These are phyloP conservation scores for Channa striata DNA, from an alignment of 2,797 vertebrate genomes.

Conservation along the genomic window DNA sequence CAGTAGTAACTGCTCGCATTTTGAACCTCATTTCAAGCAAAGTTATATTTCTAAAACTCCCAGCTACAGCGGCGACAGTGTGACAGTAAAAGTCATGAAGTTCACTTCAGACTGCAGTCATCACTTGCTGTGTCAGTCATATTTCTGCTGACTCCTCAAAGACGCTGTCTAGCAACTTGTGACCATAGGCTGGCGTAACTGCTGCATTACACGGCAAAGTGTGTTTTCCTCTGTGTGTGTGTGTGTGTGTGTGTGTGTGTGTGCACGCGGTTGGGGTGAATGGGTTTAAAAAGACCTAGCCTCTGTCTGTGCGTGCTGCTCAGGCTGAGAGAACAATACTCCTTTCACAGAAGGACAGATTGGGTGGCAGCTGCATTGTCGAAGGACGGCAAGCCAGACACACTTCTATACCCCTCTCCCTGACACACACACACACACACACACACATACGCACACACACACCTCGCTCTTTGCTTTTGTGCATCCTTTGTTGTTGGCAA, in stretches of 20 bases:
- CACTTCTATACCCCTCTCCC: conserved; percentile 87
- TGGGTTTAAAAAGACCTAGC: conserved; percentile 69
- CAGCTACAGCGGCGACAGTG: no score
- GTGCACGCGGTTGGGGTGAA: conserved; percentile 38
- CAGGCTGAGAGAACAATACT: conserved; percentile 89
- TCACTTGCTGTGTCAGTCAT: conserved; percentile 41
- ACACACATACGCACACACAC: conserved; percentile 37
- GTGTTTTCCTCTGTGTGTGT: conserved; percentile 29
- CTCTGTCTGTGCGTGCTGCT: conserved; percentile 88
- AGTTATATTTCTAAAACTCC: no score
- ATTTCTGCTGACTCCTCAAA: conserved; percentile 72
- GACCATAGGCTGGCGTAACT: conserved; percentile 28
- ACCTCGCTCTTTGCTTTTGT: conserved; percentile 80
- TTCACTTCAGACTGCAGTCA: background rate
- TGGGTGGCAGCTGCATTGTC: conserved; percentile 96
- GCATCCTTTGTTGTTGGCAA: conserved; percentile 86
- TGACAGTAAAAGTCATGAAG: no score
- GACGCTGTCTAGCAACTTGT: conserved; percentile 38
- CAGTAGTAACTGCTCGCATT: no score
- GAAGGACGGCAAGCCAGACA: conserved; percentile 93
- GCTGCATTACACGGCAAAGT: conserved; percentile 40
- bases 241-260: conserved; percentile 18
- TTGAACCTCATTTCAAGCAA: no score
- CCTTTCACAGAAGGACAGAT: conserved; percentile 90
- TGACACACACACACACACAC: conserved; percentile 26